Evolutionary conservation across 2,888 invertebrate genomes (phyloP).

Genomic region (Apotomis capreana): DNA sequence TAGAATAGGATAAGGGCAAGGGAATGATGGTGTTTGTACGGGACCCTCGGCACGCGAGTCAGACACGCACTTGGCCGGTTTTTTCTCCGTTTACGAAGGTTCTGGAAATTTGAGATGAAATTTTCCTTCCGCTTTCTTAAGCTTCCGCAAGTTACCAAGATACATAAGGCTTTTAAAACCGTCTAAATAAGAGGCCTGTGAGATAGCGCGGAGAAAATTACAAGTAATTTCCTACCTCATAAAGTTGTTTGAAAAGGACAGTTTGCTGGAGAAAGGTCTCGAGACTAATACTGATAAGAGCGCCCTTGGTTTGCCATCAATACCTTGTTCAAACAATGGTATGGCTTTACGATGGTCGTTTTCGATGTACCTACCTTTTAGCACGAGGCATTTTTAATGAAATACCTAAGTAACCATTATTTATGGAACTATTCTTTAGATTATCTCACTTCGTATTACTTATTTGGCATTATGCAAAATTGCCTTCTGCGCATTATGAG

Average conservation of each 20-base stretch:
- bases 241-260: conserved; percentile 32
- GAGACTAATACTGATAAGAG: conserved; percentile 17
- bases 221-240: conserved; percentile 24
- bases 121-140: too few species aligned
- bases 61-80: too few species aligned
- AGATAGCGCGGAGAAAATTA: neutral
- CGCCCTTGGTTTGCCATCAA: conserved; percentile 11
- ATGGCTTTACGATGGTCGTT: neutral
- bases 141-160: too few species aligned
- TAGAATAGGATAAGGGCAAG: too few species aligned
- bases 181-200: too few species aligned
- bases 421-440: neutral
- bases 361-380: neutral
- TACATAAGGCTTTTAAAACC: neutral
- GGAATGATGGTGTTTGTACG: too few species aligned
- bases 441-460: neutral
- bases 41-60: too few species aligned
- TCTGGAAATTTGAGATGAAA: too few species aligned
- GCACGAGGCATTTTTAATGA: neutral
- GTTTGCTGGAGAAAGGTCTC: conserved; percentile 19
- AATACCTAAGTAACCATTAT: neutral
- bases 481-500: neutral
- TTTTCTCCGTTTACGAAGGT: too few species aligned
- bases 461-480: conserved; percentile 1
- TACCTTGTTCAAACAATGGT: conserved; percentile 1